Percentiles rank a stretch among this genome's conserved stretches.
These are phyloP conservation scores for Sesamia nonagrioides DNA, from an alignment of 1,140 invertebrate genomes.

Conservation along the genomic window DNA sequence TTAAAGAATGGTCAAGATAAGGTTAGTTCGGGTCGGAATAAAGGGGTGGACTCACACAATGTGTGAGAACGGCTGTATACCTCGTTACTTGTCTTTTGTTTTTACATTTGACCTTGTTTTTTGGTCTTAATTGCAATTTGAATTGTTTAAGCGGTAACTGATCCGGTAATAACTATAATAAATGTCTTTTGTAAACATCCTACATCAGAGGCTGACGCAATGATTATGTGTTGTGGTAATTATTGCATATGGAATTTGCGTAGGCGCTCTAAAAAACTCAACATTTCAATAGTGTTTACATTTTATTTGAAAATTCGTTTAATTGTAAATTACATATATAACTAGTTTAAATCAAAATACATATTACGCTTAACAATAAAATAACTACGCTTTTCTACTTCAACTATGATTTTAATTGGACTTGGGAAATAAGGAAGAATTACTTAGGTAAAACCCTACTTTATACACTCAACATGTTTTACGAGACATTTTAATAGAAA, in stretches of 20 bases:
- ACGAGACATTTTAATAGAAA: conserved; percentile 36
- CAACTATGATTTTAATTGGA: not conserved
- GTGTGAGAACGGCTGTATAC: conserved; percentile 52
- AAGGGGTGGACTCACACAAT: conserved; percentile 46
- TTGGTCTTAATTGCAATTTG: conserved; percentile 56
- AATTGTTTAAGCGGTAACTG: conserved; percentile 41
- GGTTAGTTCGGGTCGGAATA: conserved; percentile 67
- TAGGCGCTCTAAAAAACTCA: conserved; percentile 62
- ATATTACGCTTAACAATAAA: too few species aligned
- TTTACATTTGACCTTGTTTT: conserved; percentile 51
- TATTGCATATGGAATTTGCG: conserved; percentile 68
- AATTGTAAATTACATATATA: not conserved
- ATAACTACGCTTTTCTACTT: not conserved
- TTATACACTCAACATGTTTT: conserved; percentile 18
- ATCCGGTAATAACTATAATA: not conserved
- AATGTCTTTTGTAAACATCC: conserved; percentile 57
- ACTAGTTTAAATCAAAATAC: too few species aligned
- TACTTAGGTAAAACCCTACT: not conserved
- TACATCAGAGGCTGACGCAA: conserved; percentile 59
- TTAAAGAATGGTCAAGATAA: conserved; percentile 63
- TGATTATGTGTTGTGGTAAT: conserved; percentile 60
- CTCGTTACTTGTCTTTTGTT: conserved; percentile 55
- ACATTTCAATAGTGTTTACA: not conserved
- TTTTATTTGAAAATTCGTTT: not conserved
- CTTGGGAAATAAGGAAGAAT: conserved; percentile 15